Base-by-base conservation (phyloP, 2,888 invertebrate genomes). In the Plagiodera versicolora region DNA sequence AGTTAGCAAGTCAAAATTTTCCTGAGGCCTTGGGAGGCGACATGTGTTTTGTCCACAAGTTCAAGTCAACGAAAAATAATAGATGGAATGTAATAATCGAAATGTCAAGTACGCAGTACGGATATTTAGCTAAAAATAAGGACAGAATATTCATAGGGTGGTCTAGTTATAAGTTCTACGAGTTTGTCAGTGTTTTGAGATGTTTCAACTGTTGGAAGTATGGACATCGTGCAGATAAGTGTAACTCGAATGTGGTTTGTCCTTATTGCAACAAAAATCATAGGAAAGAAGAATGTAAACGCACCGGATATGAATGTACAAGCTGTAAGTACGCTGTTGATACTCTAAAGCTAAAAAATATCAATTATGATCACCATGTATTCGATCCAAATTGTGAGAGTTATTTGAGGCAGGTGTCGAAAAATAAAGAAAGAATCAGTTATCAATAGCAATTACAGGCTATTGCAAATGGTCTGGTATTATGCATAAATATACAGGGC, bases 131-230 rank as follows among this genome's bases (percentile, higher is more conserved):
- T 18, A 18, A 46, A 46, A 46, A 46, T 46, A 46, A 46, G 10
- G 18, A 46, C 19, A 46, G 46, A 46, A 46, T 18, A 46, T 46
- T 10, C 11, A 46, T 46, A 17, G 46, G 46, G 1, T 46, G 46
- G 46, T 46, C 46, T 17, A 46, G 18, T 18, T 46, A 46, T 46
- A 20, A 46, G 9, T 46, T 46, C 18, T 46, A 11, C n/a, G 46
- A 46, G 10, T 46, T 46, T 20, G 20, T 46, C 18, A 46, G 46
- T 46, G 46, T 46, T 46, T 46, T 46, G 18, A 17, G 46, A 46
- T 46, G 18, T 46, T 46, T 20, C 9, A 18, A 46, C 11, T 46
- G 46, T 46, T 46, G 46, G 46, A 45, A 45, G 10, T 46, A 19
- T 46, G 19, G 20, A 9, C 46, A 46, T 8, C 46, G 46, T 19